Evolutionary conservation across 2,888 invertebrate species (phyloP), one percentile per base, ranked within the genome.

Genomic region (Lymantria dispar): DNA sequence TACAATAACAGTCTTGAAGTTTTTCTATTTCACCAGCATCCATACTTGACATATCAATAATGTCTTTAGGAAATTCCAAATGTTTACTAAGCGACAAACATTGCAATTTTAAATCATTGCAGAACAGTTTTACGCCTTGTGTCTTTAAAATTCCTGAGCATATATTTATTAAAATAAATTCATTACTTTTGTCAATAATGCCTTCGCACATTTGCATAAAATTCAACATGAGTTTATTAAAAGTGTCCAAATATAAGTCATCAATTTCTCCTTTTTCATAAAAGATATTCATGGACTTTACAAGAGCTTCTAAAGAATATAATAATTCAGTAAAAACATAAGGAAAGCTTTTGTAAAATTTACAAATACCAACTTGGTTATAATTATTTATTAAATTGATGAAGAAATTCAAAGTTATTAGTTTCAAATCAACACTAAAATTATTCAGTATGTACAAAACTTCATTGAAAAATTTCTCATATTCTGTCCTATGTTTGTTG

Each of bases 361-460:
- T 76, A 33, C 62, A 57, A 29, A 84, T 65, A 5, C 81, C 72
- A 43, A 71, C 61, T 62, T 76, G 58, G 52, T 80, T 72, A 56
- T 76, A 81, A 56, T 85, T 85, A n/a, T 29, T 60, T 9, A 88
- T 78, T 13, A 91, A 62, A 50, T 74, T 70, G 13, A 72, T 58
- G 56, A 85, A 91, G 64, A 91, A 91, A 37, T 70, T 76, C 0
- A 92, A 55, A 14, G 78, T 71, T 13, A 54, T 51, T 11, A 85
- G 58, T 68, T 92, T 92, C 14, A 91, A 50, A 63, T 87, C 80
- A n/a, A 79, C 58, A 67, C 79, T 80, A 53, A 74, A 87, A 59
- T 83, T 61, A 59, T 89, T 81, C 8, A 91, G 60, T 55, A 88
- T 75, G 46, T 76, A 62, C 0, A 90, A 46, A 29, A 85, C 68